Conservation (phyloP, 2,797 vertebrate genomes). For the Hyperoplus immaculatus region DNA sequence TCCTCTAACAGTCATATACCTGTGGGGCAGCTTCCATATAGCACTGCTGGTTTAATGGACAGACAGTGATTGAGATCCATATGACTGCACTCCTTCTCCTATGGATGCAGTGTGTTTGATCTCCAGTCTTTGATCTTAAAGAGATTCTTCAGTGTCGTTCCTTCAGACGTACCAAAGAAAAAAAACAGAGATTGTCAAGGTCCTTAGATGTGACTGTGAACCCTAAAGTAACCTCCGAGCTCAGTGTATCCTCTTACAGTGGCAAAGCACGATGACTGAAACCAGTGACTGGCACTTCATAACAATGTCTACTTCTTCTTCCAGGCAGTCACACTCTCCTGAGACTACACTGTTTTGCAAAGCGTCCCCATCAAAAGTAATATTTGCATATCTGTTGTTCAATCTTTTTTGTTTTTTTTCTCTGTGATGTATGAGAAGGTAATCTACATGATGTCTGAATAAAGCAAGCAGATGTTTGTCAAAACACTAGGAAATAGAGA, state of each 20-base stretch:
- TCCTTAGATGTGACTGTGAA: conserved; percentile 73
- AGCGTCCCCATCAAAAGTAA: conserved; percentile 27
- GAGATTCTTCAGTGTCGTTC: conserved; percentile 74
- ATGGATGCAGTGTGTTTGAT: conserved; percentile 67
- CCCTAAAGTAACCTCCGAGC: conserved; percentile 70
- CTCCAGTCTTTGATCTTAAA: conserved; percentile 75
- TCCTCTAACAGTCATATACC: conserved; percentile 26
- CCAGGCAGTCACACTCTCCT: conserved; percentile 24
- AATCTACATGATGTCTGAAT: conserved; percentile 4
- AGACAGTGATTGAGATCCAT: conserved; percentile 67
- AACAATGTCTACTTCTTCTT: conserved; percentile 56
- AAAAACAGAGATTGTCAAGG: conserved; percentile 66
- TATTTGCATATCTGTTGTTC: conserved; percentile 31
- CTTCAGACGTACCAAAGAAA: conserved; percentile 65
- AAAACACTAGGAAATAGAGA: conserved; percentile 9
- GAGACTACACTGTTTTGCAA: conserved; percentile 29
- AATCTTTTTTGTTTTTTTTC: conserved; percentile 5
- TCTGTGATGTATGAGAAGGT: conserved; percentile 10
- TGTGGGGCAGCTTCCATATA: conserved; percentile 21
- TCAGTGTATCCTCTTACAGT: conserved; percentile 72
- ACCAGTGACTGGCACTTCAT: conserved; percentile 67
- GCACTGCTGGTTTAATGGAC: conserved; percentile 30
- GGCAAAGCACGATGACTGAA: conserved; percentile 60
- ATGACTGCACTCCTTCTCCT: conserved; percentile 36
- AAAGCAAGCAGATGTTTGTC: conserved; percentile 16